phyloP scores from a whole-genome alignment of 2,797 vertebrate species.

The Sebastes baramenuke region DNA sequence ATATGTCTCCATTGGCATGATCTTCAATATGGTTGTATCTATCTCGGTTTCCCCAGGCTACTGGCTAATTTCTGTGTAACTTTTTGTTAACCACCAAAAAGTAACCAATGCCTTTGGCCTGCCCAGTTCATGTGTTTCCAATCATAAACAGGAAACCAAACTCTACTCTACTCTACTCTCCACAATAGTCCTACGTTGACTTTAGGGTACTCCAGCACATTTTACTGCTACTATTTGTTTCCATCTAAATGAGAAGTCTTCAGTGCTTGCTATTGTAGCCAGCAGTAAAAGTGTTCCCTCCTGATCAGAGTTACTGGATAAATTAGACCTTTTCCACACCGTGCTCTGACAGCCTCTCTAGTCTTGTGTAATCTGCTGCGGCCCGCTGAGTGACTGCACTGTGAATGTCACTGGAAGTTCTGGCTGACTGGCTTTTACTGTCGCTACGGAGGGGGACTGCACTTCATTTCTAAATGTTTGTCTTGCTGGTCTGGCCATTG shows the following conservation, averaged over 20 bases:
- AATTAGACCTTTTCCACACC: neutral
- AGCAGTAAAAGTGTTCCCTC: neutral
- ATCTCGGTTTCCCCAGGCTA: too few species aligned
- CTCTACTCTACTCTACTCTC: neutral
- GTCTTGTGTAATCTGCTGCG: neutral
- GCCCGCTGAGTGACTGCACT: conserved; percentile 7
- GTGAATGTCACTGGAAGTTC: conserved; percentile 16
- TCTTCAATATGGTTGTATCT: too few species aligned
- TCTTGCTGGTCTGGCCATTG: conserved; percentile 39
- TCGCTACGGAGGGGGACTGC: neutral
- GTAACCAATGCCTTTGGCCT: neutral
- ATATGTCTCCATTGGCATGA: too few species aligned
- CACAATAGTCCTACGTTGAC: neutral
- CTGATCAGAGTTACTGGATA: neutral
- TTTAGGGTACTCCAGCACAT: neutral
- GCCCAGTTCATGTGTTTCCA: neutral
- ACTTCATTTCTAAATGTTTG: conserved; percentile 61
- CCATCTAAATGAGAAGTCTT: neutral
- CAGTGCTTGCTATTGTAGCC: neutral
- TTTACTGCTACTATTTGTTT: neutral
- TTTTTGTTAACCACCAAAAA: too few species aligned
- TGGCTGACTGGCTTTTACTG: conserved; percentile 18
- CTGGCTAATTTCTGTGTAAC: too few species aligned
- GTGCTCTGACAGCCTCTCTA: neutral
- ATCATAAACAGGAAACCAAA: neutral